Percentiles rank a stretch among this genome's conserved stretches.
Conservation (phyloP, 2,113 vertebrate species). For the Numida meleagris region DNA sequence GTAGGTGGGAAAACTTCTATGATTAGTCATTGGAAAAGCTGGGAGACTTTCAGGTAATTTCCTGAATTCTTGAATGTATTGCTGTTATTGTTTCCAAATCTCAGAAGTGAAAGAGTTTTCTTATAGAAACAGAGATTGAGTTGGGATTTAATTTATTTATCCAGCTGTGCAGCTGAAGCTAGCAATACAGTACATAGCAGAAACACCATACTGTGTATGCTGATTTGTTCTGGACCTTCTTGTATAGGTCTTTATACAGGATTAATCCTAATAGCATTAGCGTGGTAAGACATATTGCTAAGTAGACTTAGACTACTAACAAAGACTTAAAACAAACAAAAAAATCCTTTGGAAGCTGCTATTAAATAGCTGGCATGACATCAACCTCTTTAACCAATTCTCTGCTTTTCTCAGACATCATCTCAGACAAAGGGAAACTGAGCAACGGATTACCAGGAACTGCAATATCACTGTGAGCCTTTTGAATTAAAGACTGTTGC, state of each 20-base stretch:
- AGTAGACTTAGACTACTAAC: constrained; percentile 46
- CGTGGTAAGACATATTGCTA: constrained; percentile 40
- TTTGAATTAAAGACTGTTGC: constrained; percentile 1
- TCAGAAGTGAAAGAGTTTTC: neutral
- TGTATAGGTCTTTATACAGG: constrained; percentile 42
- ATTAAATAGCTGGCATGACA: constrained; percentile 35
- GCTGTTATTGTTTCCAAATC: neutral
- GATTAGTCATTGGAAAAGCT: neutral
- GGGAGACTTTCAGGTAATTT: neutral
- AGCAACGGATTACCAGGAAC: neutral
- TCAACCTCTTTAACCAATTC: constrained; percentile 24
- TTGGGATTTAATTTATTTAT: constrained; percentile 29
- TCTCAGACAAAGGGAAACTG: constrained; percentile 15
- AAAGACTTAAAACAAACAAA: constrained; percentile 59
- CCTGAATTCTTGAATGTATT: neutral
- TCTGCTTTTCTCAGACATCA: neutral
- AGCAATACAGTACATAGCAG: neutral
- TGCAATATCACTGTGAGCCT: neutral
- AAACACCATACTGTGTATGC: neutral
- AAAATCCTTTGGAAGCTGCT: constrained; percentile 27
- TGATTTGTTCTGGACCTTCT: constrained; percentile 49
- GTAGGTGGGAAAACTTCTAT: neutral
- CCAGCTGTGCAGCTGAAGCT: neutral
- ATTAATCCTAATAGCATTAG: constrained; percentile 66
- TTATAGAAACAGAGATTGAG: neutral